These are phyloP conservation scores for Dendrolimus punctatus DNA, from an alignment of 1,140 invertebrate genomes.

Conservation along the genomic window DNA sequence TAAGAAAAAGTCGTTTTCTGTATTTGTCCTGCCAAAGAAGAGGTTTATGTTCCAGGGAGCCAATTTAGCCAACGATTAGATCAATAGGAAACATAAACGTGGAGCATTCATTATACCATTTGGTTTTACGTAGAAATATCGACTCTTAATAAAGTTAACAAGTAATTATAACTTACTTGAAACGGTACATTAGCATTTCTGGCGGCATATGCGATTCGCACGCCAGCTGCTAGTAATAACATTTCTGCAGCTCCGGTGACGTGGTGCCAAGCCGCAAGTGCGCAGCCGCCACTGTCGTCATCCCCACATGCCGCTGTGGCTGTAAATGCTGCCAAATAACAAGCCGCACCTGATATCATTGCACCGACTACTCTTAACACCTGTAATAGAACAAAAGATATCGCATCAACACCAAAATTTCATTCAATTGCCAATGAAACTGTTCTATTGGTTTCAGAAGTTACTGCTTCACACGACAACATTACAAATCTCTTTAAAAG, in stretches of 20 bases:
- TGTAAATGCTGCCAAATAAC: slow-evolving; percentile 91
- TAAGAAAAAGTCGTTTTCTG: too few relatives aligned
- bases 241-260: slow-evolving; percentile 91
- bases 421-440: background rate
- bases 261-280: slow-evolving; percentile 90
- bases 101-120: too few relatives aligned
- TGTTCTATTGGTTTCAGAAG: slow-evolving; percentile 1
- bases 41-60: too few relatives aligned
- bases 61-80: too few relatives aligned
- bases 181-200: slow-evolving; percentile 87
- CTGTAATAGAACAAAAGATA: slow-evolving; percentile 20
- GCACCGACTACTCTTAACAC: slow-evolving; percentile 54
- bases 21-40: too few relatives aligned
- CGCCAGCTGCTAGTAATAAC: slow-evolving; percentile 85
- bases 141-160: slow-evolving; percentile 1
- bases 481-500: too few relatives aligned
- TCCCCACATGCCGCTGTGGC: slow-evolving; percentile 73
- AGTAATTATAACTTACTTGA: slow-evolving; percentile 62
- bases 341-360: slow-evolving; percentile 81
- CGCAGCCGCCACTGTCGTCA: slow-evolving; percentile 76
- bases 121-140: too few relatives aligned
- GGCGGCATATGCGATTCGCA: slow-evolving; percentile 84
- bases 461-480: background rate
- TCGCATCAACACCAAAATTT: background rate
- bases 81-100: too few relatives aligned